Percentiles rank a stretch among this genome's conserved stretches.
phyloP scores from a whole-genome alignment of 2,113 vertebrate species.

The Mola mola region DNA sequence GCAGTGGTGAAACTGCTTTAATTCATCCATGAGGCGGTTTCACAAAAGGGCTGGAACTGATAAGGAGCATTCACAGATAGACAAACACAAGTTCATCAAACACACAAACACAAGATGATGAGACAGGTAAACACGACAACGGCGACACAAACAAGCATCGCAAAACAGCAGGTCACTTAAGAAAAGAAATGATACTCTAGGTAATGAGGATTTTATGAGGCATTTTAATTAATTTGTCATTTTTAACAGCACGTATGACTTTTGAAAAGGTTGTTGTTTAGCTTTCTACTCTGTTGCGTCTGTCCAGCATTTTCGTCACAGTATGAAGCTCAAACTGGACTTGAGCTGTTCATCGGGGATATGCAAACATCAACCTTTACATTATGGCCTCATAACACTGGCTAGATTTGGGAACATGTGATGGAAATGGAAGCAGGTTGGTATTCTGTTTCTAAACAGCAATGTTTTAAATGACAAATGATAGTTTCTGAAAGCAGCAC shows the following conservation, averaged over 20 bases:
- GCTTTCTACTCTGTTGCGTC: background rate
- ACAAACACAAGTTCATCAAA: slow-evolving; percentile 22
- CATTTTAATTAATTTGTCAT: too few relatives aligned
- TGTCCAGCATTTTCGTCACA: background rate
- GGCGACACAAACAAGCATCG: too few relatives aligned
- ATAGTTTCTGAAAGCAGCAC: background rate
- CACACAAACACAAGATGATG: slow-evolving; percentile 18
- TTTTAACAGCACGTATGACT: background rate
- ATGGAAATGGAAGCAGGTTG: slow-evolving; percentile 2
- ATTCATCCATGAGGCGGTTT: slow-evolving; percentile 19
- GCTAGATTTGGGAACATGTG: slow-evolving; percentile 13
- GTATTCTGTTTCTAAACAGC: background rate
- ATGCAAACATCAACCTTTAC: slow-evolving; percentile 60
- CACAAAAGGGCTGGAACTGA: slow-evolving; percentile 28
- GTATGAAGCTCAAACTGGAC: slow-evolving; percentile 2
- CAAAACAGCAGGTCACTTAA: too few relatives aligned
- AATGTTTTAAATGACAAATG: slow-evolving; percentile 1
- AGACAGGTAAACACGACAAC: background rate
- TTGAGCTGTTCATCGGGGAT: slow-evolving; percentile 29
- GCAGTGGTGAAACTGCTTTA: slow-evolving; percentile 34
- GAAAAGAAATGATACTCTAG: background rate
- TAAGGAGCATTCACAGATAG: slow-evolving; percentile 29
- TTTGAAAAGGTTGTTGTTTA: too few relatives aligned
- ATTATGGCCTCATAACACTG: slow-evolving; percentile 11
- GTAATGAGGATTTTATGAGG: too few relatives aligned